Percentiles rank a stretch among this genome's conserved stretches.
Conservation (phyloP, 2,113 vertebrate species). For the Phylloscopus whistleri region DNA sequence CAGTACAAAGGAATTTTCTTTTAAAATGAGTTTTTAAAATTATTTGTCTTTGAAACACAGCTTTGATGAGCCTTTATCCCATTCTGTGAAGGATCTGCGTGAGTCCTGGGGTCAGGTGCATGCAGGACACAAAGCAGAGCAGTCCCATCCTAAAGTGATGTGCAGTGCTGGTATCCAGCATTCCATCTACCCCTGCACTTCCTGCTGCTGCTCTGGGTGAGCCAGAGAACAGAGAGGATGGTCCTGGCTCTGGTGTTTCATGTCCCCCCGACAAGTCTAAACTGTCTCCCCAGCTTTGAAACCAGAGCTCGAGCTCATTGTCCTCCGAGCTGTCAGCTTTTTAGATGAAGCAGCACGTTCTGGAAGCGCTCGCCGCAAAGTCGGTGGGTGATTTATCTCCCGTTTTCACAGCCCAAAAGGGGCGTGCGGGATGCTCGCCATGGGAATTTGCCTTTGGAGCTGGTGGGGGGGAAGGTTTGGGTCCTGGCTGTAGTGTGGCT, state of each 20-base stretch:
- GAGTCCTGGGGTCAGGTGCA: neutral
- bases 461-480: neutral
- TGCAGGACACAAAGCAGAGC: neutral
- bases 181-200: neutral
- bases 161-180: neutral
- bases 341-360: slow-evolving; percentile 37
- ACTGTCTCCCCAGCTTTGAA: neutral
- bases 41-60: neutral
- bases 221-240: neutral
- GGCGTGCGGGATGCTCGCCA: rapidly evolving
- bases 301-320: neutral
- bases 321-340: neutral
- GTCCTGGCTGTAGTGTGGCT: neutral
- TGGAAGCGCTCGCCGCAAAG: neutral
- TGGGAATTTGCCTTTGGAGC: neutral
- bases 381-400: slow-evolving; percentile 11
- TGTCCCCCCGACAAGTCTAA: neutral
- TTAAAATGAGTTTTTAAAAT: neutral
- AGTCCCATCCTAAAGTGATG: neutral
- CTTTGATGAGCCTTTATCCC: neutral
- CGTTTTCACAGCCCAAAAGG: neutral
- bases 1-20: neutral
- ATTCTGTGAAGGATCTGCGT: neutral
- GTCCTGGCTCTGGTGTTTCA: neutral
- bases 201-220: neutral